Conservation (phyloP, 2,888 invertebrate genomes). For the Mamestra brassicae region DNA sequence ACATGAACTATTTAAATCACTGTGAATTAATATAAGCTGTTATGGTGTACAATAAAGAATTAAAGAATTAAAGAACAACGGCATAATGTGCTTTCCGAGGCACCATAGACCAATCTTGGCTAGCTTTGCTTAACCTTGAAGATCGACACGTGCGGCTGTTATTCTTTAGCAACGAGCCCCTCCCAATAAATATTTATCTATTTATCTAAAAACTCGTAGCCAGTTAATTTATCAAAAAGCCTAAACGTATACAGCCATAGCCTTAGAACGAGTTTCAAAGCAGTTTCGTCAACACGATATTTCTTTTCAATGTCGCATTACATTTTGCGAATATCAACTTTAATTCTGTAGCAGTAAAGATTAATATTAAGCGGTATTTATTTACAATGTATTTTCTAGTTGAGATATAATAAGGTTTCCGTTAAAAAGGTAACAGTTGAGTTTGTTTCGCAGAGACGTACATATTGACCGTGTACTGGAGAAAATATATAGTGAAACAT, state of each 20-base stretch:
- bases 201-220: too few species aligned
- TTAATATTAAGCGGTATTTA: neutral
- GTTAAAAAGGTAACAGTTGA: slow-evolving; percentile 9
- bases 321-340: slow-evolving; percentile 23
- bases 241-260: neutral
- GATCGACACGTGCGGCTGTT: too few species aligned
- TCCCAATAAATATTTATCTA: too few species aligned
- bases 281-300: slow-evolving; percentile 30
- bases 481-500: slow-evolving; percentile 45
- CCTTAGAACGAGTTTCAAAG: slow-evolving; percentile 35
- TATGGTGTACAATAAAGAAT: too few species aligned
- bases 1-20: too few species aligned
- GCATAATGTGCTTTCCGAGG: too few species aligned
- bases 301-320: slow-evolving; percentile 40
- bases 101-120: too few species aligned
- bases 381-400: slow-evolving; percentile 6
- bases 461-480: slow-evolving; percentile 17
- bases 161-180: too few species aligned
- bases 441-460: slow-evolving; percentile 59
- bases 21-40: too few species aligned
- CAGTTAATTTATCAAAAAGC: too few species aligned
- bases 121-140: too few species aligned
- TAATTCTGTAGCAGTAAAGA: slow-evolving; percentile 13
- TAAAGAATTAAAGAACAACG: too few species aligned
- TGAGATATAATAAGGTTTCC: slow-evolving; percentile 22